Evolutionary conservation across 2,888 invertebrate species (phyloP).

Genomic region (Galerucella pusilla): DNA sequence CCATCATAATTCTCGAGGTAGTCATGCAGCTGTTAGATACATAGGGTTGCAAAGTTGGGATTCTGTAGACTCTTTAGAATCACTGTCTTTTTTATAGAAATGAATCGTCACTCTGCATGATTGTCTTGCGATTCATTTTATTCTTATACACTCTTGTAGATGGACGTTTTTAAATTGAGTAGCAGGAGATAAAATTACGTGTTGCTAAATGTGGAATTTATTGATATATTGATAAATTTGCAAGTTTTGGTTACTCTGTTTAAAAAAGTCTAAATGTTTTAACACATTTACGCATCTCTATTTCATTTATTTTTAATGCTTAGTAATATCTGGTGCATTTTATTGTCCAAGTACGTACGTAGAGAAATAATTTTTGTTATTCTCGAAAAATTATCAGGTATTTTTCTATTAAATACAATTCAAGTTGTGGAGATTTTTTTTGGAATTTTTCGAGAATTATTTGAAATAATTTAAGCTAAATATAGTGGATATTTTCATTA

Average conservation of each 20-base stretch:
- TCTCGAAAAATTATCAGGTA: slow-evolving; percentile 21
- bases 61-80: slow-evolving; percentile 66
- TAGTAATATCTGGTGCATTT: slow-evolving; percentile 43
- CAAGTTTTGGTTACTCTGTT: neutral
- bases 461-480: neutral
- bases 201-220: no score
- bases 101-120: slow-evolving; percentile 55
- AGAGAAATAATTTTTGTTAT: neutral
- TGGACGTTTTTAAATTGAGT: neutral
- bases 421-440: neutral
- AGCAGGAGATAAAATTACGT: neutral
- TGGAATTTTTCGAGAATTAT: slow-evolving; percentile 2
- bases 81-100: slow-evolving; percentile 64
- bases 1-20: slow-evolving; percentile 83
- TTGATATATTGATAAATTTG: no score
- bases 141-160: slow-evolving; percentile 15
- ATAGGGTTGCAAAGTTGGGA: slow-evolving; percentile 67
- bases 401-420: no score
- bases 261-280: neutral
- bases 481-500: slow-evolving; percentile 1
- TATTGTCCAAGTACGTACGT: neutral
- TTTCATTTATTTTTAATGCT: slow-evolving; percentile 40
- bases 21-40: slow-evolving; percentile 66
- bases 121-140: slow-evolving; percentile 51
- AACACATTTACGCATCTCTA: slow-evolving; percentile 23